Base-by-base conservation (phyloP, 2,797 vertebrate species). In the Chloroceryle inda region DNA sequence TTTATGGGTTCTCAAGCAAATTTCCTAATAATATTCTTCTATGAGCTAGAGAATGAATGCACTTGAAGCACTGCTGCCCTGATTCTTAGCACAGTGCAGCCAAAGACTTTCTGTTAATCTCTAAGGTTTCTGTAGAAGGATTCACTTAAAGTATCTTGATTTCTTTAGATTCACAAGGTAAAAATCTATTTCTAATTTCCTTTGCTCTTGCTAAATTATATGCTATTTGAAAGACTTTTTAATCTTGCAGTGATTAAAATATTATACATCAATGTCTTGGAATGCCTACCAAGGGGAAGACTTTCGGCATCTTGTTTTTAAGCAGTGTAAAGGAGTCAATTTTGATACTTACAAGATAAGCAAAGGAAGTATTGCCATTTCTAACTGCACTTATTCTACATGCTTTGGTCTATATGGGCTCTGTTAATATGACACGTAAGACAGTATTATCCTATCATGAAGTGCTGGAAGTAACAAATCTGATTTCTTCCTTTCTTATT, bases 151-250 rank as follows among this genome's bases (percentile, higher is more conserved):
- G 11, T 81, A 44, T 69, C 52, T 79, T 53, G 90, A 89, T 80
- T 95, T 88, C 63, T 78, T 84, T 88, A 81, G 45, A 94, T 91
- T 87, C 2, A n/a, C 66, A 92, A 92, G 49, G 19, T 37, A 56
- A 53, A 92, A 95, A 88, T 86, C 17, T 89, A 90, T 82, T 94
- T 86, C 17, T 89, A 90, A 84, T 94, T 93, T 91, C 74, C 61
- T 87, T 93, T 91, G 21, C 11, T 82, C 26, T 81, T 79, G 27
- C 27, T 88, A 76, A 91, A 93, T 84, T 58, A 50, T 50, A 63
- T 0, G 8, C 12, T 38, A 14, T 92, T 95, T 86, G 62, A 96
- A 95, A 93, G 11, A 20, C 9, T 76, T 69, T 80, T 84, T 85
- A 66, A 35, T 71, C 42, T 78, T 59, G 27, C 21, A 78, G 9